Evolutionary conservation across 2,797 vertebrate genomes (phyloP), one percentile per base, ranked within the genome.

Genomic region (Silurus aristotelis): DNA sequence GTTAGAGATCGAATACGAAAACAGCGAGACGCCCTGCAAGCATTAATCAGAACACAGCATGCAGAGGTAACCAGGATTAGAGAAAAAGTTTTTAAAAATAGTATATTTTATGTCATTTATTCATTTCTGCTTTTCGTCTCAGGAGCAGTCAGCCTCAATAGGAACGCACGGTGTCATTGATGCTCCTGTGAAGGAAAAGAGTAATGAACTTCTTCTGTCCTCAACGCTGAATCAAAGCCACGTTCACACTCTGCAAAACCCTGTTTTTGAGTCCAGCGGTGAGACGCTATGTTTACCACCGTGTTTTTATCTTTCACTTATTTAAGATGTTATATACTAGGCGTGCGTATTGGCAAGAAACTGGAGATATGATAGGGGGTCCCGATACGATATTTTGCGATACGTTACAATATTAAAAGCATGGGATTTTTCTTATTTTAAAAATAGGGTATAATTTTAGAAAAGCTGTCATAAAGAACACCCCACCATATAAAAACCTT

Each of bases 21-120:
- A 70, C 95, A 96, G 72, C 94, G 92, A 85, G 93, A 96, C 86
- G 91, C 84, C 0, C 78, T 96, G 86, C 93, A 95, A 87, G 90
- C 91, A 64, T 90, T 96, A 81, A 92, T 96, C 81, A 87, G 89
- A 9, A 75, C 84, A 17, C 88, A 92, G 22, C 61, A 86, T 12
- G 87, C 71, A 78, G 92, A 93, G 92, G 97, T 97, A 84, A 83
- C 9, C 6, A 10, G 22, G 19, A 31, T 20, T 58, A 10, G 1
- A 56, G 7, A 52, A 63, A 25, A 38, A 20, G 12, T 12, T 2
- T 73, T 5, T 20, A 27, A 56, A 68, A 43, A 52, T 17, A 22
- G 1, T 67, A 9, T 17, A 19, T 78, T 19, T 20, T 63, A 10
- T n/a, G 31, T 43, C 22, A 8, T 25, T 56, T 1, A 27, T 67